Base-by-base conservation (phyloP, 2,113 vertebrate species). In the Bostrychus sinensis region DNA sequence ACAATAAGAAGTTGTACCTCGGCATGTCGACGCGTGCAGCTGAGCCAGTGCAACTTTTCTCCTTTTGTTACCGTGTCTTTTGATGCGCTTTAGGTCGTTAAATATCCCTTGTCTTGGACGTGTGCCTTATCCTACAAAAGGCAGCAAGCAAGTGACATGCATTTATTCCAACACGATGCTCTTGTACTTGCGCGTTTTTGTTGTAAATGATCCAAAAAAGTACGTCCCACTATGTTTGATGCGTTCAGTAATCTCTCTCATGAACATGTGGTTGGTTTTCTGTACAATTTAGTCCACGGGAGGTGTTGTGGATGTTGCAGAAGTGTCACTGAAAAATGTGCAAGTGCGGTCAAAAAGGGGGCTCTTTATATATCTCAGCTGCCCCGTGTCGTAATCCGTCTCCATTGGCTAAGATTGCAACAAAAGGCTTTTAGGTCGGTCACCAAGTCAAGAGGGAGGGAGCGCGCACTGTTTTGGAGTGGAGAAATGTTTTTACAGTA, bases 341-440 rank as follows among this genome's bases (percentile, higher is more conserved):
- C 91, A 92, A 91, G 91, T 89, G 84, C 88, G 83, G 86, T 87
- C 82, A 89, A 87, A 91, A 90, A 90, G 91, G 78, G 48, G 91
- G 88, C 91, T 93, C 93, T 93, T 95, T 96, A 95, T 97, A 97
- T 96, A 96, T 93, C 93, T 92, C 93, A 90, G 93, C 93, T 94
- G 89, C 84, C 92, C 90, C 90, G 92, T 96, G 95, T 96, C 95
- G 95, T 97, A 91, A 95, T 93, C 92, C 91, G 91, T 93, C 93
- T 95, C 93, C 91, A 97, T 97, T 97, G 95, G 95, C 95, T 96
- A 94, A 91, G 91, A 91, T 92, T 90, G 90, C 92, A 96, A 95
- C 95, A 96, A 96, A 97, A 96, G 95, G 94, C 92, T 94, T 93
- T 92, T 91, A 93, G 94, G 93, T 94, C 94, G 95, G 94, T 93